phyloP scores from a whole-genome alignment of 2,113 vertebrate genomes.

The Caranx ignobilis region DNA sequence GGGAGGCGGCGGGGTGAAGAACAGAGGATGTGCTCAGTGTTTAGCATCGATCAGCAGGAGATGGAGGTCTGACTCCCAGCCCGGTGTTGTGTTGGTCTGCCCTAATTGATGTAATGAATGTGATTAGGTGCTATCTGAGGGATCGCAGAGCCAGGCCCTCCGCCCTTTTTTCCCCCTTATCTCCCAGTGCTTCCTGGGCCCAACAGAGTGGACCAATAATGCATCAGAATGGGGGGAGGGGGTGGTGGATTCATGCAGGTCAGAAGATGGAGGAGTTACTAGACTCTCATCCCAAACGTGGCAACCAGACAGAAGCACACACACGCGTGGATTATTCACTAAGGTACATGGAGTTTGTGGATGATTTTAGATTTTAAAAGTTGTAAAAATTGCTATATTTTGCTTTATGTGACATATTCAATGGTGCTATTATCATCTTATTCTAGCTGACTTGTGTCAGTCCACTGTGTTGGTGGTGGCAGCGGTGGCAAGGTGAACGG shows the following conservation, averaged over 20 bases:
- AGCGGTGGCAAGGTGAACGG: neutral
- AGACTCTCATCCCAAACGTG: neutral
- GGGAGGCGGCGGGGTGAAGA: constrained; percentile 8
- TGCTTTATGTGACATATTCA: neutral
- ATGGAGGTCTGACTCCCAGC: constrained; percentile 64
- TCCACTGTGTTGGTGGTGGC: neutral
- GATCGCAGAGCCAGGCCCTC: constrained; percentile 78
- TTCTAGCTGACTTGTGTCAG: neutral
- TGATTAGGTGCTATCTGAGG: constrained; percentile 84
- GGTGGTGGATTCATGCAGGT: constrained; percentile 43
- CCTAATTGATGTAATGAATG: constrained; percentile 87
- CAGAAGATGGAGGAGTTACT: constrained; percentile 37
- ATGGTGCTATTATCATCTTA: neutral
- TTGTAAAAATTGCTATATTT: neutral
- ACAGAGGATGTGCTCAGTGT: constrained; percentile 57
- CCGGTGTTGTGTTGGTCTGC: constrained; percentile 71
- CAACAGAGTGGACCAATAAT: constrained; percentile 68
- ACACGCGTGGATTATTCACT: neutral
- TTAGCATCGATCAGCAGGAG: constrained; percentile 77
- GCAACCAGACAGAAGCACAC: neutral
- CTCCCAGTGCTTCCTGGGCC: constrained; percentile 80
- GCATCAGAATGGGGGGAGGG: constrained; percentile 55
- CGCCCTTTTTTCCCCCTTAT: constrained; percentile 71
- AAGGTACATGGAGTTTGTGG: neutral
- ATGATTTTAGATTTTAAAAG: neutral